Evolutionary conservation across 2,888 invertebrate genomes (phyloP), one percentile per base, ranked within the genome.

Genomic region (Pollenia griseotomentosa): DNA sequence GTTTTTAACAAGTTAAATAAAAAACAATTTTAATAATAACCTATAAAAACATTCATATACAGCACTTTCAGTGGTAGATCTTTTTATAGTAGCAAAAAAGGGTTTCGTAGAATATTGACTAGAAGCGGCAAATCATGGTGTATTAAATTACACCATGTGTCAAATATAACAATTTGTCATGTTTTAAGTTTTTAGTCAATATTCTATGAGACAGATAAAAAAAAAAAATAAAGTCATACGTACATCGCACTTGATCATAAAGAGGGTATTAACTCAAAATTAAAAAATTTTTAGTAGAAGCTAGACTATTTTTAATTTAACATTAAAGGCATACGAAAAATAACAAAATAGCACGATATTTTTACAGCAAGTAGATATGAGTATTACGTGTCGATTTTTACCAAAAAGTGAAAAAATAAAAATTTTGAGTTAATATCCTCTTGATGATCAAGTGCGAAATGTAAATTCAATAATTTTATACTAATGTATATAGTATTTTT

Each of bases 221-320:
- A 12, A 53, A 57, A 55, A 57, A 59, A 70, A 44, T 73, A 73
- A 66, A 66, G 65, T 65, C 74, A 78, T 83, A 53, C 16, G 68
- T 57, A 46, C 3, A 44, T 19, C 7, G 33, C 33, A 33, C 33
- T 33, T 33, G 6, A 33, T 33, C 33, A 6, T 33, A 33, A 33
- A 33, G 33, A 33, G 33, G 33, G 6, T 33, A 33, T 6, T 33
- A 33, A 33, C 33, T 33, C 33, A 33, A 33, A 33, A 23, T 23
- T 23, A 23, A 2, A 23, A 23, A 23, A 33, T 6, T 33, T 5
- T 33, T 0, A 0, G 33, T 33, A 6, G 33, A 33, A 33, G 33
- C 33, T 6, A 33, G 33, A 33, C 33, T 6, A 33, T 33, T 33
- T 33, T 33, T 33, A 33, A 33, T 33, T 33, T 33, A 4, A 33